Evolutionary conservation across 2,113 vertebrate species (phyloP).

Genomic region (Ia io): DNA sequence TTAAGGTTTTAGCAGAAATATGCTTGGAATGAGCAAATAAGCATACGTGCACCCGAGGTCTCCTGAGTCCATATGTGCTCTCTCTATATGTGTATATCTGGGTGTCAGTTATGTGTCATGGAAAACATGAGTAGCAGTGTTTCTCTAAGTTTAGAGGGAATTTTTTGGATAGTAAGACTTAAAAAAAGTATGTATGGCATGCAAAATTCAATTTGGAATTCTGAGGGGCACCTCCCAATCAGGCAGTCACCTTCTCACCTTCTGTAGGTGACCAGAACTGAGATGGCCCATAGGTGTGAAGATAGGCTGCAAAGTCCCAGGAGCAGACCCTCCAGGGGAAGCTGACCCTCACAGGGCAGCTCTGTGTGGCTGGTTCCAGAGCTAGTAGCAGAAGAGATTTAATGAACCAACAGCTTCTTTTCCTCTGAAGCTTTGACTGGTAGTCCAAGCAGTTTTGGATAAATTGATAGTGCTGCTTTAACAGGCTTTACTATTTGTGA

Average conservation of each 20-base stretch:
- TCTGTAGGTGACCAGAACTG: not conserved
- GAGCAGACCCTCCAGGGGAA: not conserved
- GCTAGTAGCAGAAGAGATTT: not conserved
- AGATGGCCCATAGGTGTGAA: not conserved
- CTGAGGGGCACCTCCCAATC: not conserved
- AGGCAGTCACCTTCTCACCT: not conserved
- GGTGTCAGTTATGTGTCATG: not conserved
- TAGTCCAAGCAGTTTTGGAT: not conserved
- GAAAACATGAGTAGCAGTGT: not conserved
- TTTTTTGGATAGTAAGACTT: not conserved
- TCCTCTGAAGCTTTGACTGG: not conserved
- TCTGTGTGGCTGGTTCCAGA: not conserved
- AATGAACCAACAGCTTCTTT: not conserved
- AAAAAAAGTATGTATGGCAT: not conserved
- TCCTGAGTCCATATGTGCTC: not conserved
- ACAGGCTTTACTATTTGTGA: not conserved
- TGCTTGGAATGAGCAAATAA: not conserved
- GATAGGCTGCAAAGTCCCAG: not conserved
- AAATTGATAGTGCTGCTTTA: not conserved
- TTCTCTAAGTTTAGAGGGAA: not conserved
- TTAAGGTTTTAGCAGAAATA: not conserved
- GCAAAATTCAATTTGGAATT: not conserved
- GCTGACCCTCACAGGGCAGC: not conserved
- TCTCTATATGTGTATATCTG: not conserved
- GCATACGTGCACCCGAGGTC: not conserved